phyloP scores from a whole-genome alignment of 2,797 vertebrate species.

The Fratercula arctica region DNA sequence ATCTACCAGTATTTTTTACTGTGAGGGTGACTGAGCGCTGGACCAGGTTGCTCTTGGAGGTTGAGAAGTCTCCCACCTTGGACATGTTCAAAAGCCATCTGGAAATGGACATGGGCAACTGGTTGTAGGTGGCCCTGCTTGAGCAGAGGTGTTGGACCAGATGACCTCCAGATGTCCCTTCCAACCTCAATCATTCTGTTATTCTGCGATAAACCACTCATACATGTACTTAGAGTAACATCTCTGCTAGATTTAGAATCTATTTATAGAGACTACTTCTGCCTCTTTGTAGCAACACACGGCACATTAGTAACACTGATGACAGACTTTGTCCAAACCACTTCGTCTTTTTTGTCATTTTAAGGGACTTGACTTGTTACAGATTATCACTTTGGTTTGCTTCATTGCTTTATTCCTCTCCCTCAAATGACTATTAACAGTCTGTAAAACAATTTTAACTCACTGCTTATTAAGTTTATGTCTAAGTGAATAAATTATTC shows the following conservation, averaged over 20 bases:
- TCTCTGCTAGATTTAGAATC: background rate
- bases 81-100: background rate
- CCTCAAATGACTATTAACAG: background rate
- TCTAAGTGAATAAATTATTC: background rate
- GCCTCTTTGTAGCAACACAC: background rate
- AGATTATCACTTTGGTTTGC: background rate
- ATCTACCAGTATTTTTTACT: background rate
- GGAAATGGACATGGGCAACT: background rate
- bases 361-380: background rate
- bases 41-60: background rate
- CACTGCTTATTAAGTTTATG: background rate
- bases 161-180: background rate
- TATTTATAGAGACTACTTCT: background rate
- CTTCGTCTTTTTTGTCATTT: background rate
- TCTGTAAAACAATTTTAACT: background rate
- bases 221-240: background rate
- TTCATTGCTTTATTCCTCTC: background rate
- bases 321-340: background rate
- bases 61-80: background rate
- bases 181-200: background rate
- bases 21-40: background rate
- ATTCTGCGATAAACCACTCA: background rate
- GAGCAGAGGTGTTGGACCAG: background rate
- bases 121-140: background rate
- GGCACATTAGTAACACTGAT: background rate